Conservation (phyloP, 2,888 invertebrate genomes). For the Ornithoptera alexandrae region DNA sequence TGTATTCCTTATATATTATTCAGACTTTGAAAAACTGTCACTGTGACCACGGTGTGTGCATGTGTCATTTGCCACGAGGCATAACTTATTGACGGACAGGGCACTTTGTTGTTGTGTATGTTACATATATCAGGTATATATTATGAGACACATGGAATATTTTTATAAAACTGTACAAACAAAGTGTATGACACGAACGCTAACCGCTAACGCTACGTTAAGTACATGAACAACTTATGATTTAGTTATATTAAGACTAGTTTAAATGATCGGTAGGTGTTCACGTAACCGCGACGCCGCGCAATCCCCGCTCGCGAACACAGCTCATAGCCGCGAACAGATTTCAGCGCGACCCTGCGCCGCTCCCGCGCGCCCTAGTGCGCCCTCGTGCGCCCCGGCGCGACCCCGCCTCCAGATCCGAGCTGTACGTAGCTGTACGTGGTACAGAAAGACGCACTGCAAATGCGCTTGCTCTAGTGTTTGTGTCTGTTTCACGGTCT, state of each 20-base stretch:
- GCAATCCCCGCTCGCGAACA: background rate
- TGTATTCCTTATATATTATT: background rate
- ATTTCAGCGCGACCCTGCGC: no score
- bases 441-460: no score
- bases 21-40: constrained; percentile 6
- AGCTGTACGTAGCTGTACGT: no score
- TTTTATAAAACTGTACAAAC: constrained; percentile 1
- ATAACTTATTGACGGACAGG: no score
- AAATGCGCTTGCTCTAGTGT: no score
- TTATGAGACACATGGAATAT: constrained; percentile 16
- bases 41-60: background rate
- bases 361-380: no score
- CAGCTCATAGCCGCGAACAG: background rate
- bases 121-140: no score
- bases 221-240: constrained; percentile 20
- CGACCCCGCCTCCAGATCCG: no score
- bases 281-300: constrained; percentile 12
- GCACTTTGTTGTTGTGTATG: no score
- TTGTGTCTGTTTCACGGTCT: no score
- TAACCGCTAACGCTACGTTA: constrained; percentile 15
- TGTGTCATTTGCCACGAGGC: constrained; percentile 1
- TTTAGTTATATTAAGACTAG: constrained; percentile 27
- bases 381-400: no score
- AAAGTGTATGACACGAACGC: constrained; percentile 11
- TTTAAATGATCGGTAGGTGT: constrained; percentile 24